phyloP scores from a whole-genome alignment of 2,888 invertebrate species.

The Drosophila monieri region DNA sequence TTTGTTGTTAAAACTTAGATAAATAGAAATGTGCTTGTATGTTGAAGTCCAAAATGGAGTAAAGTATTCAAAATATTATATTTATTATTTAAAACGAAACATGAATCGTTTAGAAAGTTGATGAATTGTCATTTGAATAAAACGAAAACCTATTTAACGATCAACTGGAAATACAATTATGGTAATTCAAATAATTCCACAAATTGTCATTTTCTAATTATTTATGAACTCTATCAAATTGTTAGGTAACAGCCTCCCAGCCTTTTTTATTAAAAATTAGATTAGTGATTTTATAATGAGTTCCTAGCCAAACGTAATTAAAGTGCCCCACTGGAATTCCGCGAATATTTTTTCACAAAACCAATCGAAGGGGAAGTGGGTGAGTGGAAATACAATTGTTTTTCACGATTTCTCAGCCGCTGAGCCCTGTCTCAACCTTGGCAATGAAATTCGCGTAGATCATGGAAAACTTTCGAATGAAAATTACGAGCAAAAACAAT shows the following conservation, averaged over 20 bases:
- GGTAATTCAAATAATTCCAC: not conserved
- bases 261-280: conserved; percentile 7
- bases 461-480: conserved; percentile 24
- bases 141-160: not conserved
- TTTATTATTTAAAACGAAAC: not conserved
- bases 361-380: conserved; percentile 14
- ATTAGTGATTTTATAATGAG: conserved; percentile 19
- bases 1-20: no score
- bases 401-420: conserved; percentile 50
- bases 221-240: not conserved
- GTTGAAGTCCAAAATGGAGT: not conserved
- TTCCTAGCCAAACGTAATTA: conserved; percentile 25
- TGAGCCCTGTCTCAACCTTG: conserved; percentile 39
- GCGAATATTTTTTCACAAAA: conserved; percentile 15
- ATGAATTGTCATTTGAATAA: not conserved
- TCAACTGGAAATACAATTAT: not conserved
- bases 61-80: not conserved
- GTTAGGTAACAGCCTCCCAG: conserved; percentile 12
- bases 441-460: conserved; percentile 49
- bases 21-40: not conserved
- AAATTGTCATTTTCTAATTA: not conserved
- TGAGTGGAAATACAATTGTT: conserved; percentile 35
- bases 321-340: conserved; percentile 20
- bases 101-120: not conserved
- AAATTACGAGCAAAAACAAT: conserved; percentile 28